Conservation (phyloP, 2,113 vertebrate genomes). For the Gopherus flavomarginatus region DNA sequence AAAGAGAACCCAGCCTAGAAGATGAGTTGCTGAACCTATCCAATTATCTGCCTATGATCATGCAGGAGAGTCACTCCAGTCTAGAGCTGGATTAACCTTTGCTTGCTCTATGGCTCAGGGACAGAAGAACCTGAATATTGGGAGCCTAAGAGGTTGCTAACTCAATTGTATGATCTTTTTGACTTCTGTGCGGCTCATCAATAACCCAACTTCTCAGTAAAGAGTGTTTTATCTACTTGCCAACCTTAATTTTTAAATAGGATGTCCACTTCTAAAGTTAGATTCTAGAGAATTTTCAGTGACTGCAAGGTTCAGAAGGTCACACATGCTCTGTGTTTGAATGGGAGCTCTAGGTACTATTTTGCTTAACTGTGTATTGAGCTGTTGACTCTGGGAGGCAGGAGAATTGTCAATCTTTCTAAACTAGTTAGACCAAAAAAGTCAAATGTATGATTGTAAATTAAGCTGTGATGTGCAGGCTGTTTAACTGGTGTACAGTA, state of each 20-base stretch:
- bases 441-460: neutral
- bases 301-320: neutral
- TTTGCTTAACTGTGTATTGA: neutral
- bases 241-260: neutral
- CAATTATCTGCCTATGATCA: neutral
- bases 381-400: neutral
- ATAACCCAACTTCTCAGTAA: neutral
- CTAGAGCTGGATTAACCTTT: neutral
- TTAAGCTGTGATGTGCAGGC: neutral
- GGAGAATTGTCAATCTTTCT: neutral
- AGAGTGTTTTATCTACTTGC: neutral
- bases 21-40: neutral
- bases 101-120: neutral
- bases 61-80: neutral
- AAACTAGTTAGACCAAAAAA: neutral
- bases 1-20: neutral
- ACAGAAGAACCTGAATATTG: rapidly evolving
- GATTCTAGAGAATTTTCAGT: neutral
- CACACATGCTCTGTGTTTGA: neutral
- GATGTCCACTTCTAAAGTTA: neutral
- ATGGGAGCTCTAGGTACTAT: neutral
- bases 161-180: neutral
- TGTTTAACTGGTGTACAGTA: neutral
- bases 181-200: rapidly evolving
- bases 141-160: neutral